phyloP scores from a whole-genome alignment of 1,140 invertebrate species.

The Daktulosphaira vitifoliae region DNA sequence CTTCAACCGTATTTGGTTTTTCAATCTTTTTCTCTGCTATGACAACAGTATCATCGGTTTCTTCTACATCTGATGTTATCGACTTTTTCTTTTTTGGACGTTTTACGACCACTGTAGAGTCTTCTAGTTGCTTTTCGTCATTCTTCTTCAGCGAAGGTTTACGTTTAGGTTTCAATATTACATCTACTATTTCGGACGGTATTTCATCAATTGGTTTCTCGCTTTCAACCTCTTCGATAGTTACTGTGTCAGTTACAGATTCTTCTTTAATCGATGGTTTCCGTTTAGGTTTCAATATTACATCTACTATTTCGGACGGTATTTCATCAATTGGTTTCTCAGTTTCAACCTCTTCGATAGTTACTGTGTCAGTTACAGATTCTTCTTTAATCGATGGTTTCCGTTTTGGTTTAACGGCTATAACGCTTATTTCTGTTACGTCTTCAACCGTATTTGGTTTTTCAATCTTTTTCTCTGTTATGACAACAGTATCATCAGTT shows the following conservation, averaged over 20 bases:
- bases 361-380: background rate
- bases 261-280: constrained; percentile 18
- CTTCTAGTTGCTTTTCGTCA: constrained; percentile 36
- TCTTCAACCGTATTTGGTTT: constrained; percentile 35
- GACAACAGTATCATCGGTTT: constrained; percentile 41
- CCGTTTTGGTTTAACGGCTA: constrained; percentile 25
- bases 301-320: constrained; percentile 2
- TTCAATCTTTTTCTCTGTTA: constrained; percentile 35
- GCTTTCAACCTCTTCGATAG: constrained; percentile 38
- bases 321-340: constrained; percentile 9
- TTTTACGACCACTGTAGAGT: constrained; percentile 34
- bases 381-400: constrained; percentile 29
- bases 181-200: constrained; percentile 36
- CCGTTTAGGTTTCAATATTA: background rate
- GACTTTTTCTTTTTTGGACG: constrained; percentile 23
- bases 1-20: constrained; percentile 35
- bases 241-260: constrained; percentile 26
- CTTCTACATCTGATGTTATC: constrained; percentile 35
- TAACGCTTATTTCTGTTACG: background rate
- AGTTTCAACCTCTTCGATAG: background rate
- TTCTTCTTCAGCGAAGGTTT: constrained; percentile 10
- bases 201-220: constrained; percentile 36
- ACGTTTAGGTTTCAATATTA: constrained; percentile 2
- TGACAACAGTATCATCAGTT: constrained; percentile 38
- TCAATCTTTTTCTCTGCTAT: constrained; percentile 36